These are phyloP conservation scores for Urosaurus nigricauda DNA, from an alignment of 2,797 vertebrate genomes.

Conservation along the genomic window DNA sequence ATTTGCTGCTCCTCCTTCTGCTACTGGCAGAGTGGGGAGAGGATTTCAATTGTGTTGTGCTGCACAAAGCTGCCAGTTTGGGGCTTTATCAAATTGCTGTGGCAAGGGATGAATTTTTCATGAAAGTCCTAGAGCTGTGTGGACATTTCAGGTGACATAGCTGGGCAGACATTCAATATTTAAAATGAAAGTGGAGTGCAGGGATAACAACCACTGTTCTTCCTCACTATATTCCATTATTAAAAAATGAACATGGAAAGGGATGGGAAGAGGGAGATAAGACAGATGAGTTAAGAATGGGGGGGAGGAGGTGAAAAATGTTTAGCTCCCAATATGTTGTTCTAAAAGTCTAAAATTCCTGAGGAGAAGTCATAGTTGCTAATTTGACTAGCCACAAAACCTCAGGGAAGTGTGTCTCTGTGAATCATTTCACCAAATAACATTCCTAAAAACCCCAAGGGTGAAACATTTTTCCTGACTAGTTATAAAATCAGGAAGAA, in stretches of 20 bases:
- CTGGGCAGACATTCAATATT: constrained; percentile 44
- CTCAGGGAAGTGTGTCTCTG: not conserved
- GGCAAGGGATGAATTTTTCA: constrained; percentile 49
- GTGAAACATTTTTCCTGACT: not conserved
- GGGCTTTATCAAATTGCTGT: constrained; percentile 35
- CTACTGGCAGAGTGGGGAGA: not conserved
- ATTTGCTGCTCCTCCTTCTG: constrained; percentile 13
- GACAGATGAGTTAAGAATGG: not conserved
- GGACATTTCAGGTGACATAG: constrained; percentile 24
- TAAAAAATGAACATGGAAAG: not conserved
- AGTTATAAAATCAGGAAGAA: not conserved
- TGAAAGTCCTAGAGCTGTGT: constrained; percentile 35
- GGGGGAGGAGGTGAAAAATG: not conserved
- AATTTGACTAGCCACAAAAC: constrained; percentile 24
- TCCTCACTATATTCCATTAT: not conserved
- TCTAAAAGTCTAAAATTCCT: not conserved
- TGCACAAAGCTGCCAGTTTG: constrained; percentile 34
- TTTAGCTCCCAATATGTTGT: not conserved
- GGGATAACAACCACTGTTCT: constrained; percentile 12
- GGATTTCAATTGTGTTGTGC: constrained; percentile 1
- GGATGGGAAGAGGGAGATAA: not conserved
- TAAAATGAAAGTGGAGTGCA: constrained; percentile 34
- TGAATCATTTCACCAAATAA: constrained; percentile 29
- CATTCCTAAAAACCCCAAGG: not conserved
- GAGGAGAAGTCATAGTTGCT: constrained; percentile 5